These are phyloP conservation scores for Spisula subtruncata DNA, from an alignment of 2,888 invertebrate species.

Conservation along the genomic window DNA sequence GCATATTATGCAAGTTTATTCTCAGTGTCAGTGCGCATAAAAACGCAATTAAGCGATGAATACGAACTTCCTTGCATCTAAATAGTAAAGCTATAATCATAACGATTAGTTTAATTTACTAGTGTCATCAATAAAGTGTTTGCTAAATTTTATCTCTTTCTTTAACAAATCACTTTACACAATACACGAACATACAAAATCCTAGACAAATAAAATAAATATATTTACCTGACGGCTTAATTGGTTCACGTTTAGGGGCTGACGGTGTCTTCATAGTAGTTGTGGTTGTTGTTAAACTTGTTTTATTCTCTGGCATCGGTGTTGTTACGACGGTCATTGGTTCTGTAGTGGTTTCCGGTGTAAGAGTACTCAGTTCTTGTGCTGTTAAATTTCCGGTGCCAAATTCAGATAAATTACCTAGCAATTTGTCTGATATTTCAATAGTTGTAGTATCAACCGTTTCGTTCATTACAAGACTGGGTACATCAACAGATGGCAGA, in stretches of 20 bases:
- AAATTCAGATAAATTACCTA: constrained; percentile 1
- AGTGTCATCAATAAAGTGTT: no score
- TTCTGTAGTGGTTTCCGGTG: background rate
- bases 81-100: no score
- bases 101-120: no score
- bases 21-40: no score
- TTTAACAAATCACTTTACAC: no score
- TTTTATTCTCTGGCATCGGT: background rate
- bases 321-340: background rate
- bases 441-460: constrained; percentile 37
- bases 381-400: background rate
- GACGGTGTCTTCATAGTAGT: background rate
- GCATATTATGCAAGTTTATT: no score
- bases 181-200: background rate
- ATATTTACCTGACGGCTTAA: background rate
- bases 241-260: background rate
- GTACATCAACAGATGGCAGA: constrained; percentile 29
- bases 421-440: constrained; percentile 38
- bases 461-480: constrained; percentile 34
- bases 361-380: background rate
- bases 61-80: no score
- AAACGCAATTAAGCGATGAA: no score
- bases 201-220: no score
- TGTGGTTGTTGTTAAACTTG: background rate
- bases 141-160: no score